Conservation (phyloP, 2,888 invertebrate species). For the Hypselothyrea guttata region DNA sequence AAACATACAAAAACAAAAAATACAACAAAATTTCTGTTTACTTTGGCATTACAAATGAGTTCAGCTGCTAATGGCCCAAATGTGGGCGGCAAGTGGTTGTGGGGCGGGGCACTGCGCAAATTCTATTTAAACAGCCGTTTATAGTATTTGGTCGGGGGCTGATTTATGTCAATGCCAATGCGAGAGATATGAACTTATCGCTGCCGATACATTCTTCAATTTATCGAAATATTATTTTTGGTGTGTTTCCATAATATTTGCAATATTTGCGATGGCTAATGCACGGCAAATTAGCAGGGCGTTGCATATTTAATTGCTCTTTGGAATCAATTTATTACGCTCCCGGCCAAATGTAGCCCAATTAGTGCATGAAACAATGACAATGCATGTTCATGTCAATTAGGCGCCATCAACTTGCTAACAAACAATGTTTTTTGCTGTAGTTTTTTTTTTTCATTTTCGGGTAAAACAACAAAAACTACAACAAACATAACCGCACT, state of each 20-base stretch:
- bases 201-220: slow-evolving; percentile 13
- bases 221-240: too few relatives aligned
- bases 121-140: slow-evolving; percentile 68
- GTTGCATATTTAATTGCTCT: slow-evolving; percentile 45
- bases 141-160: slow-evolving; percentile 32
- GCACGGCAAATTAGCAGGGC: slow-evolving; percentile 5
- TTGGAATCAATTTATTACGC: slow-evolving; percentile 56
- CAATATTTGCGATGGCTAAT: slow-evolving; percentile 8
- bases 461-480: slow-evolving; percentile 14
- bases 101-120: slow-evolving; percentile 55
- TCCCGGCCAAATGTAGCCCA: slow-evolving; percentile 31
- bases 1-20: slow-evolving; percentile 13
- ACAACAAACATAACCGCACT: slow-evolving; percentile 18
- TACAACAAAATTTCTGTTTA: slow-evolving; percentile 42
- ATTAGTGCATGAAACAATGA: slow-evolving; percentile 50
- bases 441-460: not conserved
- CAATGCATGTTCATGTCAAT: slow-evolving; percentile 53
- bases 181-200: slow-evolving; percentile 1
- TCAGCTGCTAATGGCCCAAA: slow-evolving; percentile 51
- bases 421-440: slow-evolving; percentile 37
- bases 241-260: too few relatives aligned
- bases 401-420: slow-evolving; percentile 46
- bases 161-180: slow-evolving; percentile 62
- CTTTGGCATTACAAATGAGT: slow-evolving; percentile 65
- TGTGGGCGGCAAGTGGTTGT: not conserved